Conservation (phyloP, 2,113 vertebrate species). For the Acanthochromis polyacanthus region DNA sequence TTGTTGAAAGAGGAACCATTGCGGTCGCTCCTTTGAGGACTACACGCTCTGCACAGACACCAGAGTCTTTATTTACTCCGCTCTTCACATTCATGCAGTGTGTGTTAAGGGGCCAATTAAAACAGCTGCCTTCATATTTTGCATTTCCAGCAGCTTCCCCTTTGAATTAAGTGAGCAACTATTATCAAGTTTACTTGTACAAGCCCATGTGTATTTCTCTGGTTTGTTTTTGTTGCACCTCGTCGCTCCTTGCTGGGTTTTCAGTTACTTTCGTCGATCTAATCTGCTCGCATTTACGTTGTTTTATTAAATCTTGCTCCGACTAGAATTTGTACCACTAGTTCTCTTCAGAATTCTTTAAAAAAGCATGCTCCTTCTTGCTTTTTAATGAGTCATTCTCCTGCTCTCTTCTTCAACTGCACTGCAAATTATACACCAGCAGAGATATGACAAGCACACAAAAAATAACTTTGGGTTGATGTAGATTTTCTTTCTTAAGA, state of each 20-base stretch:
- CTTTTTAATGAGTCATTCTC: slow-evolving; percentile 12
- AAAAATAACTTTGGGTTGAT: not conserved
- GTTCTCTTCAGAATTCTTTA: not conserved
- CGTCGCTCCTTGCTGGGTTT: slow-evolving; percentile 1
- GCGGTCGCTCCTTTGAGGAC: not conserved
- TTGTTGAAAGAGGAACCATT: slow-evolving; percentile 3
- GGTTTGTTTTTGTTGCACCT: slow-evolving; percentile 15
- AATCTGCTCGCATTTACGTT: not conserved
- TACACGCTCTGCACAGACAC: slow-evolving; percentile 9
- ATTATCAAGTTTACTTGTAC: slow-evolving; percentile 29
- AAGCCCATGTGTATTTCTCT: not conserved
- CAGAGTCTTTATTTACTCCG: slow-evolving; percentile 38
- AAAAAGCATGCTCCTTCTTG: not conserved
- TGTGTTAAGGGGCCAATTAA: slow-evolving; percentile 32
- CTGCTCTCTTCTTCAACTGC: not conserved
- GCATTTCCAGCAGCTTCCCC: slow-evolving; percentile 33
- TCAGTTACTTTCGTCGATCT: not conserved
- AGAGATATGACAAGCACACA: not conserved
- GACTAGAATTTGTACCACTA: not conserved
- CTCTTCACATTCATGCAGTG: slow-evolving; percentile 8
- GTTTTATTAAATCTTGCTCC: not conserved
- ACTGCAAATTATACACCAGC: not conserved
- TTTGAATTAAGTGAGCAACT: slow-evolving; percentile 30
- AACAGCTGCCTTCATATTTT: slow-evolving; percentile 34
- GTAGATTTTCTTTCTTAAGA: not conserved